These are phyloP conservation scores for Agyllia agylla DNA, from an alignment of 2,888 invertebrate genomes.

Conservation along the genomic window DNA sequence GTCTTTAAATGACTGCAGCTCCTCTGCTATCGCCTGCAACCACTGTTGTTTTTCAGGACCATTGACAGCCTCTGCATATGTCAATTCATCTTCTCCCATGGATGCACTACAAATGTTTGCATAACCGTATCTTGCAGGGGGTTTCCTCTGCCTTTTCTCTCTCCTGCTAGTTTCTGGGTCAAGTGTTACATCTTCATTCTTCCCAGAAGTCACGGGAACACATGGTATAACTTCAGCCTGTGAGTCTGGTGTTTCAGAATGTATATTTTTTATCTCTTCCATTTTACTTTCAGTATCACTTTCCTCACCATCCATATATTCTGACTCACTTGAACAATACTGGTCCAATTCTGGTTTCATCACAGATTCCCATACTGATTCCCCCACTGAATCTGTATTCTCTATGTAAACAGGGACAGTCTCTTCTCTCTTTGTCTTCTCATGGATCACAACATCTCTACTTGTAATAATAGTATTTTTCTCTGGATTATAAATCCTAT, in stretches of 20 bases:
- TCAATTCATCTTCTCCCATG: neutral
- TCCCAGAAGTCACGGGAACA: too few species aligned
- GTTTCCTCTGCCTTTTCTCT: neutral
- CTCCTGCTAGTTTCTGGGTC: too few species aligned
- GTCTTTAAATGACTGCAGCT: conserved; percentile 32
- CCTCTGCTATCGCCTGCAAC: conserved; percentile 30
- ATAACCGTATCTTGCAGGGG: neutral
- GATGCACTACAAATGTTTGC: neutral
- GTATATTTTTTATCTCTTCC: neutral
- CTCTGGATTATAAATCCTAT: neutral
- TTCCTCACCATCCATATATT: neutral
- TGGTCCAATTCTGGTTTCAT: neutral
- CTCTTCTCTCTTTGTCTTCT: neutral
- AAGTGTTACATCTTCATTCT: too few species aligned
- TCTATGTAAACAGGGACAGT: neutral
- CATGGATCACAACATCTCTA: neutral
- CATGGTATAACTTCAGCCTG: too few species aligned
- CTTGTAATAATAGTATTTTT: neutral
- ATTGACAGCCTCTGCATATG: conserved; percentile 13
- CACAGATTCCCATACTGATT: neutral
- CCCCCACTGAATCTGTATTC: conserved; percentile 16
- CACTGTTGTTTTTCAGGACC: conserved; percentile 25
- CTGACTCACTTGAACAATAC: neutral
- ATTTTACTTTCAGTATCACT: neutral
- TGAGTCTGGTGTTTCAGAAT: too few species aligned